These are phyloP conservation scores for Clivina fossor DNA, from an alignment of 2,888 invertebrate genomes.

Conservation along the genomic window DNA sequence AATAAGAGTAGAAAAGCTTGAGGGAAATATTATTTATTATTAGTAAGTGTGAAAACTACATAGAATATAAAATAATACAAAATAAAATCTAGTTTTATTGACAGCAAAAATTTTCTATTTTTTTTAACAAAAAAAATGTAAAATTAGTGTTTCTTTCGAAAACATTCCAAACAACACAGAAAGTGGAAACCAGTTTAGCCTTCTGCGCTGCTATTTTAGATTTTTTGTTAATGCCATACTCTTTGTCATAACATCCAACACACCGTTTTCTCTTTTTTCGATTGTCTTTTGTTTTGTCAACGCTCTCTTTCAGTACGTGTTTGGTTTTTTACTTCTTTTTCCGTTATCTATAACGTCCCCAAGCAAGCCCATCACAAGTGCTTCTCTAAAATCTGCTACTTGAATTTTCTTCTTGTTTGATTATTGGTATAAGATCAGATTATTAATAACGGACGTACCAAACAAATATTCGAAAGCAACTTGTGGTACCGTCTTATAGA, in stretches of 20 bases:
- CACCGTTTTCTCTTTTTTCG: constrained; percentile 17
- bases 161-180: constrained; percentile 15
- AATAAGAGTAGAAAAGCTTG: constrained; percentile 1
- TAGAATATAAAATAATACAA: neutral
- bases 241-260: constrained; percentile 14
- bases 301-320: constrained; percentile 12
- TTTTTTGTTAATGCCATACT: constrained; percentile 7
- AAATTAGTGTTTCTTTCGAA: constrained; percentile 10
- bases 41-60: constrained; percentile 4
- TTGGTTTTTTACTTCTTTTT: constrained; percentile 9
- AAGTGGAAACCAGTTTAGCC: constrained; percentile 15
- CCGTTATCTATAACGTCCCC: constrained; percentile 13
- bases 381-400: constrained; percentile 19
- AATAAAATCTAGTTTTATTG: no score
- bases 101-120: no score
- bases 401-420: constrained; percentile 13
- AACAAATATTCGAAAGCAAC: constrained; percentile 31
- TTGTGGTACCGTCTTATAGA: constrained; percentile 35
- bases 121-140: constrained; percentile 4
- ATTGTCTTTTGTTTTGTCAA: constrained; percentile 16
- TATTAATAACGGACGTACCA: constrained; percentile 33
- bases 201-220: constrained; percentile 16
- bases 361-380: constrained; percentile 16
- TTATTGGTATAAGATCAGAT: constrained; percentile 7
- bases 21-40: constrained; percentile 1